Percentiles rank a stretch among this genome's conserved stretches.
Conservation (phyloP, 1,140 invertebrate species). For the Globodera ellingtonae region DNA sequence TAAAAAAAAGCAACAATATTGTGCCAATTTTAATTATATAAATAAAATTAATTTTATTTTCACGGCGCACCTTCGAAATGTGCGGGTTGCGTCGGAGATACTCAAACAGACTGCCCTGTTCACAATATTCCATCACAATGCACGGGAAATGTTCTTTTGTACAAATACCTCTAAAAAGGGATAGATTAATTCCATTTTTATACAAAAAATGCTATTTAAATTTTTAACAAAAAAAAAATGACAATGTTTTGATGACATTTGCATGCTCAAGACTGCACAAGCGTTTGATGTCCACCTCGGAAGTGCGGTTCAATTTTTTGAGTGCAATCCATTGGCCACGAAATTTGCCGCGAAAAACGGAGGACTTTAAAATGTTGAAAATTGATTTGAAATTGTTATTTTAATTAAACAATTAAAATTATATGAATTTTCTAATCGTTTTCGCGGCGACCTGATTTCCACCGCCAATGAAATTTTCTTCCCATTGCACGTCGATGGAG, state of each 20-base stretch:
- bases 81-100: conserved; percentile 77
- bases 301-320: conserved; percentile 87
- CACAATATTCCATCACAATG: conserved; percentile 53
- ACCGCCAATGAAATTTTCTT: conserved; percentile 52
- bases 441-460: conserved; percentile 38
- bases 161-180: conserved; percentile 44
- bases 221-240: not conserved
- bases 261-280: conserved; percentile 90
- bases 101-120: conserved; percentile 68
- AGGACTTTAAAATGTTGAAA: conserved; percentile 1
- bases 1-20: no score
- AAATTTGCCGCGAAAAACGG: conserved; percentile 80
- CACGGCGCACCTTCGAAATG: conserved; percentile 74
- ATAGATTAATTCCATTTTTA: conserved; percentile 19
- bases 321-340: conserved; percentile 67
- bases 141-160: conserved; percentile 54
- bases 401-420: no score
- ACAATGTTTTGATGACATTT: conserved; percentile 88
- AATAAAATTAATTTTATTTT: no score
- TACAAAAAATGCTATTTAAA: not conserved
- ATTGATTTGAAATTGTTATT: not conserved
- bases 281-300: conserved; percentile 92
- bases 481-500: conserved; percentile 46
- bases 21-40: no score
- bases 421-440: no score